Evolutionary conservation across 2,113 vertebrate species (phyloP), one percentile per base, ranked within the genome.

Genomic region (Colinus virginianus): DNA sequence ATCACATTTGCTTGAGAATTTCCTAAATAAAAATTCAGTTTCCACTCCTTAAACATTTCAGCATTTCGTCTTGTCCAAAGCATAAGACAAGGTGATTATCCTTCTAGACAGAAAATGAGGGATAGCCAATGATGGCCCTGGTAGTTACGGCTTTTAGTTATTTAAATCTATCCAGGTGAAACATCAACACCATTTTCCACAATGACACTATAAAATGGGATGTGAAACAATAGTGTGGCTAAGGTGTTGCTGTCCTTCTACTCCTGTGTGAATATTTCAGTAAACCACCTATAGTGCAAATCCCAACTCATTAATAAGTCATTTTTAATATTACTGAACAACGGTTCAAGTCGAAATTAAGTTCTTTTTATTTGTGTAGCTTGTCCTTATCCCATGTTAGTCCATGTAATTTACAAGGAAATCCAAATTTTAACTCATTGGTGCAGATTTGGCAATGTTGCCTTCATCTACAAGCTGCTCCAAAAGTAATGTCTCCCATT

Each of bases 31-130:
- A 87, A 87, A 74, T 40, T 69, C 21, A 11, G 46, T 74, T 93
- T 78, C 56, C 23, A 40, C 63, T 78, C 64, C 68, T 49, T 48
- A 74, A 85, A 32, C 49, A 25, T 67, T 77, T 67, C 45, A 70
- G 53, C 45, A 46, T 63, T 87, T 80, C 1, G 42, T 48, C 70
- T 64, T 68, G 49, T 67, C 70, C 34, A 15, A 51, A 85, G 62
- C 32, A 46, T 40, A 87, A 59, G 66, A 70, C 64, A 75, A 11
- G 25, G 46, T 42, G 70, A 92, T 92, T 90, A 79, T 55, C 69
- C 49, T 80, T 80, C 64, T 30, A 92, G 80, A 90, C 28, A 81
- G 77, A 93, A 96, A 94, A 88, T 49, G 19, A 78, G 38, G 18
- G 68, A 6, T 74, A 67, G 46, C 64, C 46, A 36, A 55, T 49